phyloP scores from a whole-genome alignment of 2,888 invertebrate species.

The Amphimallon solstitiale region DNA sequence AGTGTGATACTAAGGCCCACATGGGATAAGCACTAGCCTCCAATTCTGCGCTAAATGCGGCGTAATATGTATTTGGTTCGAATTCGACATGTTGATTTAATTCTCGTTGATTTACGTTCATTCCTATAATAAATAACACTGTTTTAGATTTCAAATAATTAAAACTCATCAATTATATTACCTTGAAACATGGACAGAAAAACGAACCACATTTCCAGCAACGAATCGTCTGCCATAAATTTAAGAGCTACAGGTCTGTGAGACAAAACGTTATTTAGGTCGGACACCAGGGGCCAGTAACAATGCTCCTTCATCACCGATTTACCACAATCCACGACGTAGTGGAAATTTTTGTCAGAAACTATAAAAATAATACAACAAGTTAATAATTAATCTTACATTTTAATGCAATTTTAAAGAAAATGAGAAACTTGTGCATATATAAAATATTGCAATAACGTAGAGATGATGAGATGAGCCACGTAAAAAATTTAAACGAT shows the following conservation, averaged over 20 bases:
- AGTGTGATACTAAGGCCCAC: conserved; percentile 95
- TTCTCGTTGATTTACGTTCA: conserved; percentile 96
- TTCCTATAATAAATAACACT: conserved; percentile 71
- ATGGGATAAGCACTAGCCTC: conserved; percentile 97
- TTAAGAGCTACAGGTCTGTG: conserved; percentile 91
- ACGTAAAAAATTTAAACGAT: too few species aligned
- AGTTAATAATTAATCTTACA: neutral
- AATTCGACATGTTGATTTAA: conserved; percentile 92
- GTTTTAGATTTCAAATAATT: neutral
- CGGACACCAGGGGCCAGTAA: conserved; percentile 97
- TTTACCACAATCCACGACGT: conserved; percentile 91
- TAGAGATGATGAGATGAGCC: too few species aligned
- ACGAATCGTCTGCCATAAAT: conserved; percentile 87
- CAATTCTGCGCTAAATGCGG: conserved; percentile 96
- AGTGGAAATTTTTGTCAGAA: conserved; percentile 82
- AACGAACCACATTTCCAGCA: conserved; percentile 96
- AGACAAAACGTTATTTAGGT: conserved; percentile 94
- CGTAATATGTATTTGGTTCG: conserved; percentile 97
- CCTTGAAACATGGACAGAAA: conserved; percentile 95
- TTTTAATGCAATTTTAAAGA: neutral
- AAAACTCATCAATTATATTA: conserved; percentile 55
- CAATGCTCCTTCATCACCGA: conserved; percentile 97
- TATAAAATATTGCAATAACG: too few species aligned
- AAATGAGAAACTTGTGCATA: too few species aligned
- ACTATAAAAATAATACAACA: conserved; percentile 64